Evolutionary conservation across 2,888 invertebrate species (phyloP), one percentile per base, ranked within the genome.

Genomic region (Hirudinaria manillensis): DNA sequence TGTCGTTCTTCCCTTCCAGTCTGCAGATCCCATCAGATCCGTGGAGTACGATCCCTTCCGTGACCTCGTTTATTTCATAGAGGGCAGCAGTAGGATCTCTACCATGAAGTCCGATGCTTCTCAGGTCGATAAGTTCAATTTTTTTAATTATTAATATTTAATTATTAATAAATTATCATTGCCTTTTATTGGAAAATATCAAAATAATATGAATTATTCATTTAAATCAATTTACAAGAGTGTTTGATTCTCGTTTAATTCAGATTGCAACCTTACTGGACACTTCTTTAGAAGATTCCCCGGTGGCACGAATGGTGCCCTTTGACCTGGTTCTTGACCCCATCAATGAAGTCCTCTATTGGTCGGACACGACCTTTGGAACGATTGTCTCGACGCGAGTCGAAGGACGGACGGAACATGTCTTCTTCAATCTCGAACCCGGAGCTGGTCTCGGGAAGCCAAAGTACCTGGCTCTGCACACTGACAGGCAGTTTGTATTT

Each of bases 291-390:
- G 45, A 45, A 2, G 45, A 10, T 16, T 45, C 45, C 45, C 45
- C 45, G 6, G 10, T 45, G 13, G 45, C 45, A 7, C 3, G 45
- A 61, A 61, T 61, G 24, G 24, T 74, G 32, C 93, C 93, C 0
- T 91, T 89, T 82, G 93, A 94, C 84, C 89, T 96, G 81, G 94
- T 91, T 0, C 87, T 96, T 7, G 95, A 96, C 84, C 90, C 92
- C 0, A 88, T 92, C 51, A 91, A 93, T 0, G 88, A 93, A 27
- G 86, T 93, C 1, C 84, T 97, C 0, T 95, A 93, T 86, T 95
- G 94, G 94, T 92, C 93, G 0, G 93, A 93, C 81, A 88, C 91
- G 0, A 89, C 89, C 78, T 89, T 91, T 13, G 91, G 95, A 83
- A 90, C 92, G 0, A 94, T 96, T 70, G 95, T 68, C n/a, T 29